Evolutionary conservation across 35 echinoderm and acorn worm genomes (phyloP).

Genomic region (Apostichopus japonicus): DNA sequence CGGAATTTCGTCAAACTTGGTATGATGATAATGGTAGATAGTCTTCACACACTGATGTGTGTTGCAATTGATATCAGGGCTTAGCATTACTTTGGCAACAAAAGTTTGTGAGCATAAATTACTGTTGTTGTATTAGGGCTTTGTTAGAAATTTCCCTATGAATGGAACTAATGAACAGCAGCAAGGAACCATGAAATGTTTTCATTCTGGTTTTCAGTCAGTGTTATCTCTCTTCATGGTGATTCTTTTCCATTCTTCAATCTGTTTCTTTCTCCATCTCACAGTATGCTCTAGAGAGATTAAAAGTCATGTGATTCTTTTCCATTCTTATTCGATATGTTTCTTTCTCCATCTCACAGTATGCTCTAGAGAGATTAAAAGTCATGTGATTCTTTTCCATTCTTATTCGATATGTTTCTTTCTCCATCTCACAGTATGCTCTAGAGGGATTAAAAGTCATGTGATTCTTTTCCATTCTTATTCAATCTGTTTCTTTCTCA

Average conservation of each 20-base stretch:
- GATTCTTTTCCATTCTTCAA: not conserved
- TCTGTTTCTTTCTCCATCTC: not conserved
- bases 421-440: constrained; percentile 77
- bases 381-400: constrained; percentile 72
- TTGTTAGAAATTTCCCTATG: no score
- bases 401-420: not conserved
- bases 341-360: constrained; percentile 53
- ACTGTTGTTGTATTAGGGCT: no score
- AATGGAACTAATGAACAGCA: no score
- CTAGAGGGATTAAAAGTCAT: constrained; percentile 95
- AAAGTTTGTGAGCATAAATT: no score
- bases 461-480: constrained; percentile 45
- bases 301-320: constrained; percentile 87
- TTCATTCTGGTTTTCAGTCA: no score
- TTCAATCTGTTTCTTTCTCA: not conserved
- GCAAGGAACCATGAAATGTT: no score
- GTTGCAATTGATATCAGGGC: no score
- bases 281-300: constrained; percentile 96
- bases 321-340: not conserved
- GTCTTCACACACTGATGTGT: no score
- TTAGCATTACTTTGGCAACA: no score
- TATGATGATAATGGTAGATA: no score
- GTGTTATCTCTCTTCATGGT: no score
- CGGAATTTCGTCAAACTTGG: no score
- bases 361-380: constrained; percentile 97